These are phyloP conservation scores for Trypoxylon attenuatum DNA, from an alignment of 2,888 invertebrate species.

Conservation along the genomic window DNA sequence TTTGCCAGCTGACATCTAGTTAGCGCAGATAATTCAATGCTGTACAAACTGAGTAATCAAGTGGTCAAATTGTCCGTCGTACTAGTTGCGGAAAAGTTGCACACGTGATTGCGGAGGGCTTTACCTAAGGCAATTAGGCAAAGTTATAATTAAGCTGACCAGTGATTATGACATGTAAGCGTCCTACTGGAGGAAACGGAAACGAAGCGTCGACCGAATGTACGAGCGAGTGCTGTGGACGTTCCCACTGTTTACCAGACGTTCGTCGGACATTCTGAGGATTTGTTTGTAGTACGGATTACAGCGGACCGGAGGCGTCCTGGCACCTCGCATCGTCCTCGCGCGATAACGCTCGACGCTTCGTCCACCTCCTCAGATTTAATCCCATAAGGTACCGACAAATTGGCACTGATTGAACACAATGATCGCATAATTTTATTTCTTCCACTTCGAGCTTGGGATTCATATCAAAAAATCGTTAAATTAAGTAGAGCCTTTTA, in stretches of 20 bases:
- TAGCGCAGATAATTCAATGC: neutral
- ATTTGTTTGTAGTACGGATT: slow-evolving; percentile 64
- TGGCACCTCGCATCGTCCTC: slow-evolving; percentile 19
- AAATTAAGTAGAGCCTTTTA: too few species aligned
- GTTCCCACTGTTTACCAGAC: slow-evolving; percentile 44
- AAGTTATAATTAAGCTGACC: slow-evolving; percentile 51
- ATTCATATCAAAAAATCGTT: too few species aligned
- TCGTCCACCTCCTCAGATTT: slow-evolving; percentile 31
- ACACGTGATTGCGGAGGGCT: slow-evolving; percentile 24
- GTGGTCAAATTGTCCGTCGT: slow-evolving; percentile 4
- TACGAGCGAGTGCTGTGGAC: slow-evolving; percentile 23
- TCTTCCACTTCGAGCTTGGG: too few species aligned
- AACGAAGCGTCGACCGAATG: slow-evolving; percentile 23
- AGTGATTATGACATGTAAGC: slow-evolving; percentile 33
- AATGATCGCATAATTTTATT: slow-evolving; percentile 32
- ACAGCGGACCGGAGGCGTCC: slow-evolving; percentile 48
- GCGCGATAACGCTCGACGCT: slow-evolving; percentile 41
- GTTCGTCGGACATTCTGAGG: slow-evolving; percentile 49
- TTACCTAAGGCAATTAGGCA: slow-evolving; percentile 37
- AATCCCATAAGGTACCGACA: slow-evolving; percentile 43
- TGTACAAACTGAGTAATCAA: slow-evolving; percentile 9
- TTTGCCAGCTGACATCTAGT: neutral
- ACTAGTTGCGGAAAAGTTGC: neutral
- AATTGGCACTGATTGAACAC: slow-evolving; percentile 48
- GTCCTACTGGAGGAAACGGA: slow-evolving; percentile 17